Conservation (phyloP, 2,113 vertebrate genomes). For the Lethenteron camtschaticum region DNA sequence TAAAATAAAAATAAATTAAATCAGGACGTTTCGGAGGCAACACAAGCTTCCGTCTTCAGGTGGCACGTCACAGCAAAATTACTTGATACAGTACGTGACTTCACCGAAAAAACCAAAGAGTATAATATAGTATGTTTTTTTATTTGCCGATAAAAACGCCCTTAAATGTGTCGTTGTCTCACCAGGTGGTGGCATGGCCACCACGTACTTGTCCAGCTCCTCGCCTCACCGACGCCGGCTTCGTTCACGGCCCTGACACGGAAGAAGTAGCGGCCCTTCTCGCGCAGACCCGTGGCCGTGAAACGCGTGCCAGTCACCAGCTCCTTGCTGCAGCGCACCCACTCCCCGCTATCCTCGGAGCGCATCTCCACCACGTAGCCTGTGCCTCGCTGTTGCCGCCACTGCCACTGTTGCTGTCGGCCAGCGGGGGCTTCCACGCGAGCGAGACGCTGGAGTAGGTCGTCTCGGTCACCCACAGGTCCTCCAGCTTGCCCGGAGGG, state of each 20-base stretch:
- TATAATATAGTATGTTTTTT: too few species aligned
- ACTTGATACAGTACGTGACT: too few species aligned
- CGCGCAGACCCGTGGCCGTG: conserved; percentile 19
- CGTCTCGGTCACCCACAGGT: conserved; percentile 20
- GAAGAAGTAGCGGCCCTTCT: conserved; percentile 26
- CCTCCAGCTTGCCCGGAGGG: conserved; percentile 21
- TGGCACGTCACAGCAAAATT: too few species aligned
- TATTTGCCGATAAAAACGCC: too few species aligned
- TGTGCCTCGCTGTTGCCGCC: conserved; percentile 13
- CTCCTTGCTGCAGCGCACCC: conserved; percentile 23
- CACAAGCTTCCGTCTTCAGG: too few species aligned
- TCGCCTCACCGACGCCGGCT: conserved; percentile 18
- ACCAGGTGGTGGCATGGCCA: conserved; percentile 25
- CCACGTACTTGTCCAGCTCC: conserved; percentile 17
- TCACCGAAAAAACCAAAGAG: too few species aligned
- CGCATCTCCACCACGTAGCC: conserved; percentile 22
- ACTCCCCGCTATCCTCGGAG: conserved; percentile 20
- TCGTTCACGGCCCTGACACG: conserved; percentile 22
- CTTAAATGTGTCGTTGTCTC: conserved; percentile 4
- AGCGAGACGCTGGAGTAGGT: conserved; percentile 25
- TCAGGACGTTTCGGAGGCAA: too few species aligned
- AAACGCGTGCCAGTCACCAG: conserved; percentile 19
- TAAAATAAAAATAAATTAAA: too few species aligned
- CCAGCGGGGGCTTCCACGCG: conserved; percentile 19
- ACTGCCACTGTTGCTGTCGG: conserved; percentile 10